phyloP scores from a whole-genome alignment of 2,888 invertebrate species.

The Metallyticus violacea region DNA sequence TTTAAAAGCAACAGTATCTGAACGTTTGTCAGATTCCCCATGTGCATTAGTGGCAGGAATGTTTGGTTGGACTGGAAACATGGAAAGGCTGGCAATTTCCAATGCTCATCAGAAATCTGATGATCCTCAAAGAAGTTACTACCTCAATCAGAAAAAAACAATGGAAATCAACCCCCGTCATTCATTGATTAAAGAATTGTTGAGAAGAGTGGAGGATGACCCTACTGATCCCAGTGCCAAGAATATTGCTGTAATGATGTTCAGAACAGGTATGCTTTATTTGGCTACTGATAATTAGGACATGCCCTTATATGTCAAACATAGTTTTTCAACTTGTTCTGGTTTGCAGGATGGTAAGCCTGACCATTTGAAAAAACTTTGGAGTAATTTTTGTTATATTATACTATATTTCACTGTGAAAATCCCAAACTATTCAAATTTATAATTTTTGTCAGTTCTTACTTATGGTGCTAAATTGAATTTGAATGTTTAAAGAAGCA shows the following conservation, averaged over 20 bases:
- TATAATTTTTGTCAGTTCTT: neutral
- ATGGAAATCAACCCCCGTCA: conserved; percentile 97
- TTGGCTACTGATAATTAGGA: neutral
- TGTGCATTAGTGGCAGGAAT: conserved; percentile 94
- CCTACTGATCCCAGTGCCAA: conserved; percentile 73
- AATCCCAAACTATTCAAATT: too few relatives aligned
- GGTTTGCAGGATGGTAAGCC: neutral
- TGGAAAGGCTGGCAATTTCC: conserved; percentile 92
- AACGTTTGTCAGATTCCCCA: conserved; percentile 86
- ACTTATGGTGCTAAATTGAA: too few relatives aligned
- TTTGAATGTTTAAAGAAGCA: too few relatives aligned
- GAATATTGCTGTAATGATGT: conserved; percentile 85
- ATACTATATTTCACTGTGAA: too few relatives aligned
- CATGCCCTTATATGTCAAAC: too few relatives aligned
- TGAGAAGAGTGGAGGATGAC: conserved; percentile 76
- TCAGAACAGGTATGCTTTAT: conserved; percentile 40
- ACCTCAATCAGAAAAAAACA: conserved; percentile 92
- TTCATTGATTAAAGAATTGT: conserved; percentile 88
- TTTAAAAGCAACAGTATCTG: conserved; percentile 79
- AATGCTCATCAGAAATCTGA: conserved; percentile 90
- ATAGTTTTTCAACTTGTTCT: too few relatives aligned
- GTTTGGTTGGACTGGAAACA: conserved; percentile 99
- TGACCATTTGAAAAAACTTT: neutral
- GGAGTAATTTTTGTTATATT: too few relatives aligned
- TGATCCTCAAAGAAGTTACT: conserved; percentile 84